Percentiles rank a stretch among this genome's conserved stretches.
Evolutionary conservation across 2,113 vertebrate genomes (phyloP).

Genomic region (Baryphthengus martii): DNA sequence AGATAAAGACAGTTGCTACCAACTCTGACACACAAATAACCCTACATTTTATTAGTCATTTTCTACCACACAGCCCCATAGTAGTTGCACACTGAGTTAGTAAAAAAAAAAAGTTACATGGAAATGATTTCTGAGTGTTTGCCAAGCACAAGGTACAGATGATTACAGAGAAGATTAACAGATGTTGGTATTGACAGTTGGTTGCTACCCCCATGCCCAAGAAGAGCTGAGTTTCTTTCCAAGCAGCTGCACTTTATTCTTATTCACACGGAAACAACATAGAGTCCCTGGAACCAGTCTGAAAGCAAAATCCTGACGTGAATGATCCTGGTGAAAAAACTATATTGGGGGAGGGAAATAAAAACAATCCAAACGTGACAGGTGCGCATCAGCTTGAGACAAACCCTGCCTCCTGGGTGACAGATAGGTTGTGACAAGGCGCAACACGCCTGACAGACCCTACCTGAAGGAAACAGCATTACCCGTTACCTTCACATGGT

Average conservation of each 20-base stretch:
- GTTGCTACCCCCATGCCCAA: not conserved
- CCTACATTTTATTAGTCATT: conserved; percentile 56
- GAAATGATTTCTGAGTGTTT: conserved; percentile 58
- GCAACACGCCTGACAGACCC: not conserved
- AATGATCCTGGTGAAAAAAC: not conserved
- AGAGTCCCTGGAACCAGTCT: not conserved
- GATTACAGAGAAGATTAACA: conserved; percentile 58
- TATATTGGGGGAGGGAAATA: not conserved
- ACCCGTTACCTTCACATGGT: not conserved
- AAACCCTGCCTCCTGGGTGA: conserved; percentile 25
- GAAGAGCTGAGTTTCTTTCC: conserved; percentile 28
- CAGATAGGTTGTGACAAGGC: conserved; percentile 39
- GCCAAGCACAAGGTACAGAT: conserved; percentile 3
- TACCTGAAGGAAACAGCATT: conserved; percentile 25
- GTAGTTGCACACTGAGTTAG: not conserved
- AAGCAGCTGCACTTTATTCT: conserved; percentile 52
- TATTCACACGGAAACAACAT: not conserved
- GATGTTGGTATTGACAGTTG: conserved; percentile 52
- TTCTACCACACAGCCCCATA: not conserved
- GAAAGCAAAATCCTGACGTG: not conserved
- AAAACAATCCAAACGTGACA: not conserved
- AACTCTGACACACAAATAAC: conserved; percentile 41
- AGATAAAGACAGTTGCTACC: conserved; percentile 38
- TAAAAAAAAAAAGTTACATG: conserved; percentile 48
- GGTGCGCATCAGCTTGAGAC: conserved; percentile 54